Base-by-base conservation (phyloP, 1,140 invertebrate genomes). In the Bombus difficillimus region DNA sequence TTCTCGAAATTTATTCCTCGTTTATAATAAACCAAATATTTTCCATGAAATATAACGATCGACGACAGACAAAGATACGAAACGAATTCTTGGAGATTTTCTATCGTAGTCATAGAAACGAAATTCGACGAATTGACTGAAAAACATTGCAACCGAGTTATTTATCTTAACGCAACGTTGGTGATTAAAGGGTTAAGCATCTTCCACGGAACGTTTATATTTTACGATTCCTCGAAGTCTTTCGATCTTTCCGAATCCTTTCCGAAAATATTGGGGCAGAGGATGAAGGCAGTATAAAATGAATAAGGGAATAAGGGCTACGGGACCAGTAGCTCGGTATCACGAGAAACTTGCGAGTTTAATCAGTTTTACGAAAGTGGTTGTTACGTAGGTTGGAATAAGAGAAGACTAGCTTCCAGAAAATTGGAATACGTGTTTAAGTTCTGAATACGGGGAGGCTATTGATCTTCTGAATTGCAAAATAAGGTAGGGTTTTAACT, bases 401-500 rank as follows among this genome's bases (percentile, higher is more conserved):
- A 75, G 47, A 57, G 73, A 75, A 57, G 43, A 10, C 41, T 15
- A 39, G n/a, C 32, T 13, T 4, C 5, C 43, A 13, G 73, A 57
- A 57, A 57, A 75, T 75, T 75, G 73, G 43, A 34, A 75, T 76
- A 76, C 53, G 34, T 39, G 74, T 37, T 76, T 76, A 59, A 77
- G 28, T 77, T 77, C n/a, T 62, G 53, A 62, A 41, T 41, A 62
- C 6, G n/a, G 28, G 18, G 28, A 0, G 25, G 37, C 12, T 76
- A 57, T 37, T 37, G 57, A 77, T 62, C 32, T 77, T 57, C 39
- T 15, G 37, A 25, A 25, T 8, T 9, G 73, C 32, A 28, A 57
- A 37, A 75, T 34, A 75, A 57, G 39, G 8, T 28, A 34, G 9
- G 22, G 53, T 37, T 53, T 57, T 32, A 75, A 57, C 37, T 4